Evolutionary conservation across 1,140 invertebrate species (phyloP), one percentile per base, ranked within the genome.

Genomic region (Condylostylus longicornis): DNA sequence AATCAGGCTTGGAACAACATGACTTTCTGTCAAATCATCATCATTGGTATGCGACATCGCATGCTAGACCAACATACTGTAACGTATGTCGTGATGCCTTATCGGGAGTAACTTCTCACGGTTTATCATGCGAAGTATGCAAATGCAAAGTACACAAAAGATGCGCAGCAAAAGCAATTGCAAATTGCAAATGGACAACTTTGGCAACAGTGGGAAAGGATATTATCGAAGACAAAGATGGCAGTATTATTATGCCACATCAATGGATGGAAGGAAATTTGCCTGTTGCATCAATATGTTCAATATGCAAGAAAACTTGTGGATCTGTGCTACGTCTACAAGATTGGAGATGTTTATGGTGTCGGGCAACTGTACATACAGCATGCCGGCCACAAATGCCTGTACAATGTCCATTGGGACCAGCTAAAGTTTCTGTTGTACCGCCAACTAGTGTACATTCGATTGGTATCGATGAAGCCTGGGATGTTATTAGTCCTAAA

Each of bases 251-350:
- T 37, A 91, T 95, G 85, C 88, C 89, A 14, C 91, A 97, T 66
- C 93, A 97, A 53, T 97, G 93, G 93, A 75, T 96, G 68, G 90
- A 96, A 64, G 93, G 93, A 20, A 97, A 97, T 65, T 65, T 96
- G 35, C 88, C 90, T 8, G 89, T 95, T 17, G 86, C 87, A 37
- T 82, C 89, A 37, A 88, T 91, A 61, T 97, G 93, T 65, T 68
- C 72, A 35, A 71, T 89, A n/a, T 97, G 91, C 67, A 89, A 95
- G 52, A 91, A 90, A 64, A 94, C 85, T 4, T 96, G 91, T 68
- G 91, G 91, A 31, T 95, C 89, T 41, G 90, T 96, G 29, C 68
- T 95, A 35, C 48, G 89, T 48, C 67, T 97, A 40, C 89, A 94
- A 72, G 93, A 96, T 62, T 95, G 84, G 81, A 69, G 88, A 46